Evolutionary conservation across 2,113 vertebrate species (phyloP).

Genomic region (Panurus biarmicus): DNA sequence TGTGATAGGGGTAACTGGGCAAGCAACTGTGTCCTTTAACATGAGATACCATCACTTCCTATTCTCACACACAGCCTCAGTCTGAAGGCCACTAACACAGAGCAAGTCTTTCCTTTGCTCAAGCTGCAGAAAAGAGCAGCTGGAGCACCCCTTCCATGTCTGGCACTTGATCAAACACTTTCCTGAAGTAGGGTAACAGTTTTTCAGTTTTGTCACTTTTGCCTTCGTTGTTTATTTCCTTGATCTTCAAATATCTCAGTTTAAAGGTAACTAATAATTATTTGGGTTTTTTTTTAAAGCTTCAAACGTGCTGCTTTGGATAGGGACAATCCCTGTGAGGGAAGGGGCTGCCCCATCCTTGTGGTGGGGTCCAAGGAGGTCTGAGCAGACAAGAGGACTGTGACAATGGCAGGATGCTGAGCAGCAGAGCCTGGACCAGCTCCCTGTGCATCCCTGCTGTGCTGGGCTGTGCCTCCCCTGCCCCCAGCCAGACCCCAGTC

Average conservation of each 20-base stretch:
- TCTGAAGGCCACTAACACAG: background rate
- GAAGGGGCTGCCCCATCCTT: background rate
- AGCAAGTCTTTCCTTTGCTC: background rate
- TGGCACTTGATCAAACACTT: background rate
- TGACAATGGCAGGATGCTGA: background rate
- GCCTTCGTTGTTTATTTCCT: background rate
- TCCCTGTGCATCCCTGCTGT: background rate
- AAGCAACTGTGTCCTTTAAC: background rate
- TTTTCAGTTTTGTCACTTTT: background rate
- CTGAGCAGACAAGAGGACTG: accelerated
- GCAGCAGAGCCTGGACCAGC: background rate
- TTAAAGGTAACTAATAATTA: background rate
- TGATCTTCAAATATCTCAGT: background rate
- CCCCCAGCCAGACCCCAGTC: background rate
- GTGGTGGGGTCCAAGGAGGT: background rate
- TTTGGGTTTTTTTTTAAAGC: background rate
- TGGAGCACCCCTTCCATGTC: background rate
- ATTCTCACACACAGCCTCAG: background rate
- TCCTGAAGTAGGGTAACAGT: background rate
- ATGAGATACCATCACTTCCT: background rate
- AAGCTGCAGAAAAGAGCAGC: background rate
- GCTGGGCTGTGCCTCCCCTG: accelerated
- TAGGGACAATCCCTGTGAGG: background rate
- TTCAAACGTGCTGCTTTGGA: background rate
- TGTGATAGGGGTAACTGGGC: background rate